A percentile compares a stretch with the other conserved stretches of the same genome.
phyloP scores from a whole-genome alignment of 2,113 vertebrate species.

The Colossoma macropomum region DNA sequence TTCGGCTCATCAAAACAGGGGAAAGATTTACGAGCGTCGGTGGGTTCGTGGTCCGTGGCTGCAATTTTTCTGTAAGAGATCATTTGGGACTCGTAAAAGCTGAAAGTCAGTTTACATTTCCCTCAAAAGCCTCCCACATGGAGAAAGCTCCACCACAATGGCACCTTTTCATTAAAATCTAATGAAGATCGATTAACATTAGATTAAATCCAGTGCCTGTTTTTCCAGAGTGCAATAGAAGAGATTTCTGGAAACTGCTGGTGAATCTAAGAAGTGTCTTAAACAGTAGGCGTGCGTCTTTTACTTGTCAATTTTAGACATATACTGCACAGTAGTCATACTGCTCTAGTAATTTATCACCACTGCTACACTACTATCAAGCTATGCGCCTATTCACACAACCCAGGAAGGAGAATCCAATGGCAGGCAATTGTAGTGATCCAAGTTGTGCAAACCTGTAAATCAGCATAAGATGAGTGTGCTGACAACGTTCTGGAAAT shows the following conservation, averaged over 20 bases:
- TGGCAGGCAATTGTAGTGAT: not conserved
- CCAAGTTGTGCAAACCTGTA: not conserved
- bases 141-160: slow-evolving; percentile 14
- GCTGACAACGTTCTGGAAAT: not conserved
- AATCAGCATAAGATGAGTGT: not conserved
- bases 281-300: not conserved
- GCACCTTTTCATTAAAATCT: slow-evolving; percentile 26
- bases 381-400: not conserved
- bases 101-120: slow-evolving; percentile 21
- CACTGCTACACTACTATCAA: not conserved
- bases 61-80: slow-evolving; percentile 88
- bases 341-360: not conserved
- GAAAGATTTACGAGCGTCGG: slow-evolving; percentile 95
- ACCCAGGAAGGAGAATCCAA: not conserved
- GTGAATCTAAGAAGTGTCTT: not conserved
- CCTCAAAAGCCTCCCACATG: slow-evolving; percentile 3
- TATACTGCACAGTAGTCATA: not conserved
- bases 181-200: slow-evolving; percentile 38
- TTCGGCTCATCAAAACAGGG: slow-evolving; percentile 98
- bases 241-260: not conserved
- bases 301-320: not conserved
- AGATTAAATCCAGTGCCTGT: slow-evolving; percentile 2
- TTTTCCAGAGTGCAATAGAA: not conserved
- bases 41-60: slow-evolving; percentile 96
- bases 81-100: slow-evolving; percentile 60